A percentile compares a stretch with the other conserved stretches of the same genome.
Conservation (phyloP, 2,888 invertebrate species). For the Leptura quadrifasciata region DNA sequence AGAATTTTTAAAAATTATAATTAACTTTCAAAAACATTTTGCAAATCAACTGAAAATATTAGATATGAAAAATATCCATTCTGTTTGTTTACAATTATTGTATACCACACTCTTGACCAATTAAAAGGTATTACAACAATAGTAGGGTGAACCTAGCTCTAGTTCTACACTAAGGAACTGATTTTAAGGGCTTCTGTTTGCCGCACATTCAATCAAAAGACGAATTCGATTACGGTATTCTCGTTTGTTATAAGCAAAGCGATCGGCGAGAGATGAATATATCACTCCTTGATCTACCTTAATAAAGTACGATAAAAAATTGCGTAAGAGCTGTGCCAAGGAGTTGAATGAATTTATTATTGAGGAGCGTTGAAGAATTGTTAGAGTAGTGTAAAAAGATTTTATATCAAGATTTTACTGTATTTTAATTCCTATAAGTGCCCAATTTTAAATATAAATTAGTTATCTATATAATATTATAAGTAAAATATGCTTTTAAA, state of each 20-base stretch:
- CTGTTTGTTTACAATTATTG: no score
- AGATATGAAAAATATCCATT: no score
- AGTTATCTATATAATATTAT: no score
- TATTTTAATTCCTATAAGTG: no score
- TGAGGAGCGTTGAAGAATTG: not conserved
- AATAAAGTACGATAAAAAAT: slow-evolving; percentile 16
- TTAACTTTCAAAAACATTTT: no score
- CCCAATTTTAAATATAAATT: no score
- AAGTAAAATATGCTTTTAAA: no score
- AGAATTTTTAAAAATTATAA: no score
- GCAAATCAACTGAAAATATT: no score
- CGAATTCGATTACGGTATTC: slow-evolving; percentile 24
- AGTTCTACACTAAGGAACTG: slow-evolving; percentile 45
- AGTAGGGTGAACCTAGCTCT: slow-evolving; percentile 58
- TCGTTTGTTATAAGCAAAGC: slow-evolving; percentile 28
- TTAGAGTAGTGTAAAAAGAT: not conserved
- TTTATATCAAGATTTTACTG: no score
- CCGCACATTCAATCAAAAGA: slow-evolving; percentile 8
- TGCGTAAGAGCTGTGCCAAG: not conserved
- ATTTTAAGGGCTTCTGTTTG: slow-evolving; percentile 30
- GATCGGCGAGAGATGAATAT: slow-evolving; percentile 19
- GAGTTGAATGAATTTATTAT: not conserved
- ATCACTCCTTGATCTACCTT: slow-evolving; percentile 31
- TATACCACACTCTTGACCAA: no score
- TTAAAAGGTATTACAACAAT: slow-evolving; percentile 52